Percentiles rank a stretch among this genome's conserved stretches.
Evolutionary conservation across 2,113 vertebrate genomes (phyloP).

Genomic region (Trachemys scripta): DNA sequence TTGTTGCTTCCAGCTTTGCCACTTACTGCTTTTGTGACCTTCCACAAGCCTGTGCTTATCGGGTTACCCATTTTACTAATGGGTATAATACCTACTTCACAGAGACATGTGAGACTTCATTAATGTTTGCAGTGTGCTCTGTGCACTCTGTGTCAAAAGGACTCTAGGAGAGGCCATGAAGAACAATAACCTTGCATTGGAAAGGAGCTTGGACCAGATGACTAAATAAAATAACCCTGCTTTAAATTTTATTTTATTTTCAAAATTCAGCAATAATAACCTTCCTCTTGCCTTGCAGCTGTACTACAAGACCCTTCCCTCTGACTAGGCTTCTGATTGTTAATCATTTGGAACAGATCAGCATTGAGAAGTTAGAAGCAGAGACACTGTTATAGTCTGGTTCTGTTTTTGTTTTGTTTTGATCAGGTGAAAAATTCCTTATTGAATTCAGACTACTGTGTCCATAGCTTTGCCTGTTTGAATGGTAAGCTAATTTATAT

Average conservation of each 20-base stretch:
- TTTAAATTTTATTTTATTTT: not conserved
- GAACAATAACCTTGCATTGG: not conserved
- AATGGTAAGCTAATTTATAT: conserved; percentile 32
- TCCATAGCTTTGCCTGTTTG: conserved; percentile 16
- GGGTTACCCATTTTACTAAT: not conserved
- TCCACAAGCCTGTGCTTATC: not conserved
- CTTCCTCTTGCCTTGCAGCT: not conserved
- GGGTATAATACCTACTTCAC: not conserved
- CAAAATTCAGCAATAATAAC: not conserved
- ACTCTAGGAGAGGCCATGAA: not conserved
- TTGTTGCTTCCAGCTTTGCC: not conserved
- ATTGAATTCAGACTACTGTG: not conserved
- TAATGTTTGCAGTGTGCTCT: not conserved
- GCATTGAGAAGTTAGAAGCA: not conserved
- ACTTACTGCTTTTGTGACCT: not conserved
- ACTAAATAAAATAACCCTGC: not conserved
- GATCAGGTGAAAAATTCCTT: not conserved
- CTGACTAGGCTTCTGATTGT: not conserved
- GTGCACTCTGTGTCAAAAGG: not conserved
- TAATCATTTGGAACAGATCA: not conserved
- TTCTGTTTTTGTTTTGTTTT: not conserved
- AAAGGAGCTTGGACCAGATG: not conserved
- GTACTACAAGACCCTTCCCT: not conserved
- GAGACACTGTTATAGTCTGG: not conserved
- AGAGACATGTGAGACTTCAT: not conserved